These are phyloP conservation scores for Erpornis zantholeuca DNA, from an alignment of 2,113 vertebrate genomes.

Conservation along the genomic window DNA sequence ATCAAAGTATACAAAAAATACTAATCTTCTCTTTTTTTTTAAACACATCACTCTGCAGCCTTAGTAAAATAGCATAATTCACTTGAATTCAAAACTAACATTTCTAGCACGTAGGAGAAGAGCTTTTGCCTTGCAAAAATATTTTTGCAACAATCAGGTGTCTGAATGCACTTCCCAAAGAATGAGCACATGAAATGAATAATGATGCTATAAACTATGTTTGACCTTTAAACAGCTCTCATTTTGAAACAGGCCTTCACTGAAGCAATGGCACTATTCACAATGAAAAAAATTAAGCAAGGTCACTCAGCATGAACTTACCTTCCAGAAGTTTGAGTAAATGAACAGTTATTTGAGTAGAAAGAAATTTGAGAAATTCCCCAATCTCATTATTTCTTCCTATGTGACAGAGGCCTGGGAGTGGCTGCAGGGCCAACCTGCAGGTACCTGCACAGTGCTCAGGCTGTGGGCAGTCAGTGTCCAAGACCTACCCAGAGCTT, in stretches of 20 bases:
- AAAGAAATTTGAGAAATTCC: not conserved
- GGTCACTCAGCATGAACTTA: not conserved
- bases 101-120: conserved; percentile 2
- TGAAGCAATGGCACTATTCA: not conserved
- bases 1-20: not conserved
- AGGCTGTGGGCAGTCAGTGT: too few relatives aligned
- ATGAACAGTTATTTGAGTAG: not conserved
- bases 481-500: not conserved
- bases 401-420: not conserved
- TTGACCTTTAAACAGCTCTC: not conserved
- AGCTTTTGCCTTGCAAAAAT: conserved; percentile 45
- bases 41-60: not conserved
- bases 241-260: not conserved
- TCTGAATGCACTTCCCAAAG: conserved; percentile 13
- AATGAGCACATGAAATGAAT: not conserved
- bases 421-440: fast-evolving
- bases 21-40: conserved; percentile 28
- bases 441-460: not conserved
- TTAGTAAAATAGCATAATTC: not conserved
- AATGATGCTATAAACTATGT: not conserved
- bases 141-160: conserved; percentile 57
- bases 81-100: conserved; percentile 51
- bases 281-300: not conserved
- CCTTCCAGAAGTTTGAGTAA: not conserved
- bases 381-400: not conserved